Evolutionary conservation across 2,888 invertebrate species (phyloP), one percentile per base, ranked within the genome.

Genomic region (Eupithecia exiguata): DNA sequence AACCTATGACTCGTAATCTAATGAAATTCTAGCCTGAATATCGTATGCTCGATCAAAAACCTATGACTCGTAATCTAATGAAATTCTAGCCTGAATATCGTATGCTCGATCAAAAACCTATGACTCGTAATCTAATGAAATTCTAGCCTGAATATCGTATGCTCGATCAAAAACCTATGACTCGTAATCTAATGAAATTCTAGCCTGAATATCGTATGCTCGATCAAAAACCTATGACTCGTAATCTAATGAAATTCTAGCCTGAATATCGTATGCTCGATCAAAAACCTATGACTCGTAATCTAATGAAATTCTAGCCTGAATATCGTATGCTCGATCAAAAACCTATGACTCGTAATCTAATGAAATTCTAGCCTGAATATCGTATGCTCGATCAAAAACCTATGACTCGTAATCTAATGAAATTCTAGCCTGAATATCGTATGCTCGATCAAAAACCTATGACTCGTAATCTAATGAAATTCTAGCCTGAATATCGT

Each of bases 231-330:
- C 63, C 68, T 65, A 65, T 65, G 38, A 12, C 16, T 16, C 61
- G 36, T 30, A 36, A 46, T 70, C 25, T 61, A 70, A 72, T 72
- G 43, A 69, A 61, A 67, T 69, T 66, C 53, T 43, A 16, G 35
- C 21, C 65, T 66, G 30, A 58, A 49, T 53, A 68, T 67, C 18
- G 7, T 35, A 35, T 35, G 30, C 30, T 18, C 18, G 9, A 35
- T 35, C 16, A 70, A n/a, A 49, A 21, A 25, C 63, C 68, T 65
- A 65, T 65, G 38, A 12, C 16, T 16, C 61, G 36, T 30, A 36
- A 46, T 70, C 25, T 61, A 70, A 72, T 72, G 43, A 69, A 61
- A 67, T 69, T 66, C 53, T 43, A 16, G 35, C 21, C 65, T 66
- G 30, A 58, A 49, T 53, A 68, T 67, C 18, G 7, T 35, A 35